These are phyloP conservation scores for Oceanites oceanicus DNA, from an alignment of 2,113 vertebrate genomes.

Conservation along the genomic window DNA sequence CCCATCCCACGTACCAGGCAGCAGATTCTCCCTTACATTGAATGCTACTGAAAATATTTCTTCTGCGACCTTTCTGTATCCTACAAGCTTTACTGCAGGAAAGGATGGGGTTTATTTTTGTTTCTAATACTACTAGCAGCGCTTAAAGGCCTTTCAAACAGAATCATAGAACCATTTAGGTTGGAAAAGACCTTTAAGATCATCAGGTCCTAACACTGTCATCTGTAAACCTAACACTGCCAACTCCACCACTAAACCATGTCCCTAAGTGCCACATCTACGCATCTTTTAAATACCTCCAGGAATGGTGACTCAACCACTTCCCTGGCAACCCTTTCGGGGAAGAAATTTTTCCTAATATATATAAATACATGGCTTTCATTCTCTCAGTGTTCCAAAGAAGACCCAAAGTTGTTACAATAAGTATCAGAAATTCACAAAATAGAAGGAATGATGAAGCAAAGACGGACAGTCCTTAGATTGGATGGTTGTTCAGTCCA, in stretches of 20 bases:
- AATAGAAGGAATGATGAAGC: neutral
- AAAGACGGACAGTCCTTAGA: neutral
- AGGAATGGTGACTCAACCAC: neutral
- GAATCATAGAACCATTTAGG: neutral
- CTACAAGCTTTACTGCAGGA: neutral
- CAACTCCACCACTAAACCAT: neutral
- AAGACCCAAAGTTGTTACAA: neutral
- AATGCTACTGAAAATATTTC: neutral
- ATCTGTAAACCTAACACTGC: neutral
- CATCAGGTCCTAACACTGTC: neutral
- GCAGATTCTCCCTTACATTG: neutral
- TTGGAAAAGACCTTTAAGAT: neutral
- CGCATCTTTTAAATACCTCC: neutral
- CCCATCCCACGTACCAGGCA: neutral
- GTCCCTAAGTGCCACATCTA: neutral
- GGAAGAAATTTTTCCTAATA: neutral
- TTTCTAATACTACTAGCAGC: neutral
- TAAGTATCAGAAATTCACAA: neutral
- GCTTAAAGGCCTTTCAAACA: neutral
- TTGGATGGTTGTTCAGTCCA: neutral
- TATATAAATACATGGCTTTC: neutral
- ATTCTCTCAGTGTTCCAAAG: neutral
- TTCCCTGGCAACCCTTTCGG: neutral
- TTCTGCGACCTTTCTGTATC: neutral
- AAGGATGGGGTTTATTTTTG: neutral